phyloP scores from a whole-genome alignment of 2,113 vertebrate species.

The Sorex araneus region DNA sequence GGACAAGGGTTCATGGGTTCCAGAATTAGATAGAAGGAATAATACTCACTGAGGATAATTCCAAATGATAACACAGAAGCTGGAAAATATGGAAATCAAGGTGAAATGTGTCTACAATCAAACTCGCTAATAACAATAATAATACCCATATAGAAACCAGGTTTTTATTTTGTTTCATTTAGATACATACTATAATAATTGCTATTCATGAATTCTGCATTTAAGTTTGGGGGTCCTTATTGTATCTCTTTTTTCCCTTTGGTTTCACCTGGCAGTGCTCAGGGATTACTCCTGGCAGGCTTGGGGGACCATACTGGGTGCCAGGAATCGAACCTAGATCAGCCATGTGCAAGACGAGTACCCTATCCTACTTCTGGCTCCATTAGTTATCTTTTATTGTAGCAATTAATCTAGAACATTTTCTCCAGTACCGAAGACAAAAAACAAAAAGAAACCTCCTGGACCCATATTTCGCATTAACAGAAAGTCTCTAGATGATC shows the following conservation, averaged over 20 bases:
- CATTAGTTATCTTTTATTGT: conserved; percentile 17
- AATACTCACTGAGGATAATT: background rate
- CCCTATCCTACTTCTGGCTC: no score
- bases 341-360: no score
- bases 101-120: background rate
- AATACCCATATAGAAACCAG: background rate
- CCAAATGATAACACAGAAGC: background rate
- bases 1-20: background rate
- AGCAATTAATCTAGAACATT: conserved; percentile 37
- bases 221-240: conserved; percentile 43
- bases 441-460: background rate
- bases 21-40: background rate
- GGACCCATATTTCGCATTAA: conserved; percentile 41
- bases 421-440: conserved; percentile 59
- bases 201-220: conserved; percentile 14
- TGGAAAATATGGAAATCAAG: background rate
- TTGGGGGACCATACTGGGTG: no score
- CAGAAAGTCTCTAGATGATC: conserved; percentile 27
- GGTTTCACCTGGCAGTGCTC: no score
- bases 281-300: no score
- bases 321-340: no score
- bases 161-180: background rate
- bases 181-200: background rate
- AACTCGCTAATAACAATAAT: background rate
- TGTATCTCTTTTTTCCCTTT: conserved; percentile 4